Conservation (phyloP, 2,888 invertebrate genomes). For the Acleris holmiana region DNA sequence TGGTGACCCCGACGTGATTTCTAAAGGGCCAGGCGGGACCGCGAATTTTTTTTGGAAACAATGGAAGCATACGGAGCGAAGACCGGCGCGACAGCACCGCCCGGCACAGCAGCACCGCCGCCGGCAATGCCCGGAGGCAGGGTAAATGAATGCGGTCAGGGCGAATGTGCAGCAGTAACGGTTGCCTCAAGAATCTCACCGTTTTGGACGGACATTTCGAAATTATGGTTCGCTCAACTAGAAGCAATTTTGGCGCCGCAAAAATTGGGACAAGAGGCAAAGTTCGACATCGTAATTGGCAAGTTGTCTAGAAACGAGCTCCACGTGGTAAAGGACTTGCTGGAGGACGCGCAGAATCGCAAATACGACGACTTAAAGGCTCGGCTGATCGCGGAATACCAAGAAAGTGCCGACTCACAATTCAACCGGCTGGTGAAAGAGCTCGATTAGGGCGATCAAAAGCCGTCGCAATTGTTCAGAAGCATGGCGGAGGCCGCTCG, state of each 20-base stretch:
- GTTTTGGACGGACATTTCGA: too few relatives aligned
- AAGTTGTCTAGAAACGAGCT: not conserved
- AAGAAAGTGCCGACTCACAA: not conserved
- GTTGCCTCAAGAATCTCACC: too few relatives aligned
- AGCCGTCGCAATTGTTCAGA: slow-evolving; percentile 1
- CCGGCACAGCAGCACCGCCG: too few relatives aligned
- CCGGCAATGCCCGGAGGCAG: too few relatives aligned
- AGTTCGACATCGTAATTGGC: not conserved
- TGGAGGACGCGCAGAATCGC: not conserved
- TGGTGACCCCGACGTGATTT: too few relatives aligned
- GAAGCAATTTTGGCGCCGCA: not conserved
- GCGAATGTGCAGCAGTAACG: too few relatives aligned
- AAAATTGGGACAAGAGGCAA: not conserved
- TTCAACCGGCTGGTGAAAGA: not conserved
- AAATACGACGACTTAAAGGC: not conserved
- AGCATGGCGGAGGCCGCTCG: not conserved
- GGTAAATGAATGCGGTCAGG: too few relatives aligned
- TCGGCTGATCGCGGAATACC: not conserved
- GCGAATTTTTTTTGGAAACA: too few relatives aligned
- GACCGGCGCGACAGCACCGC: too few relatives aligned
- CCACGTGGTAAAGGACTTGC: not conserved
- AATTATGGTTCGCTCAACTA: not conserved
- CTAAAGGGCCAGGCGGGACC: too few relatives aligned
- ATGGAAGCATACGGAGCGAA: too few relatives aligned
- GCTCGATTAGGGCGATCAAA: not conserved